Evolutionary conservation across 2,888 invertebrate genomes (phyloP).

Genomic region (Drosophila anomalata): DNA sequence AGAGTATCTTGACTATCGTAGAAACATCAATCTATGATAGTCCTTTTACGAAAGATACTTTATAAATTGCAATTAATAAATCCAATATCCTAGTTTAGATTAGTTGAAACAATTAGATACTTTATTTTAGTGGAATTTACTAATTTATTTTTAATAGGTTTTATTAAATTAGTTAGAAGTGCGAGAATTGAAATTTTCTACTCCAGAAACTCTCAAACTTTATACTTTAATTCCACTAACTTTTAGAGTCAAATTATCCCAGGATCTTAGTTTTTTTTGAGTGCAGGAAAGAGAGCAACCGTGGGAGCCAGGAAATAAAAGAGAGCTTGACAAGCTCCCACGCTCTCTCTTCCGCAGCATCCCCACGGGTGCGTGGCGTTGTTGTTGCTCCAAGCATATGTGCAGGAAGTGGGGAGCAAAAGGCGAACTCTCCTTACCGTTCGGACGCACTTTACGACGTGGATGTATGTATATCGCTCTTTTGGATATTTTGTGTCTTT

Average conservation of each 20-base stretch:
- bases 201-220: too few relatives aligned
- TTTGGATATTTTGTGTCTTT: slow-evolving; percentile 54
- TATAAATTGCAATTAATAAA: too few relatives aligned
- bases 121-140: too few relatives aligned
- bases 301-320: slow-evolving; percentile 23
- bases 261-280: neutral
- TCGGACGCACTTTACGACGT: slow-evolving; percentile 60
- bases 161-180: too few relatives aligned
- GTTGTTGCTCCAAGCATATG: slow-evolving; percentile 59
- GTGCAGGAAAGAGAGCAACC: slow-evolving; percentile 24
- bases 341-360: slow-evolving; percentile 54
- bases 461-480: slow-evolving; percentile 45
- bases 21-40: too few relatives aligned
- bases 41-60: too few relatives aligned
- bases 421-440: slow-evolving; percentile 36
- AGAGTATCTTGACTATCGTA: too few relatives aligned
- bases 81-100: too few relatives aligned
- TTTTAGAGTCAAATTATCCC: neutral
- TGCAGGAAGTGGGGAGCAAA: slow-evolving; percentile 62
- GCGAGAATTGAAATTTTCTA: too few relatives aligned
- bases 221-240: too few relatives aligned
- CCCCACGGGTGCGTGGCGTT: slow-evolving; percentile 58
- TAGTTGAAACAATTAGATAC: too few relatives aligned
- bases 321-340: slow-evolving; percentile 15
- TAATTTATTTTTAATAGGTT: too few relatives aligned